A percentile compares a stretch with the other conserved stretches of the same genome.
phyloP scores from a whole-genome alignment of 2,888 invertebrate genomes.

The Leucophenga maculata region DNA sequence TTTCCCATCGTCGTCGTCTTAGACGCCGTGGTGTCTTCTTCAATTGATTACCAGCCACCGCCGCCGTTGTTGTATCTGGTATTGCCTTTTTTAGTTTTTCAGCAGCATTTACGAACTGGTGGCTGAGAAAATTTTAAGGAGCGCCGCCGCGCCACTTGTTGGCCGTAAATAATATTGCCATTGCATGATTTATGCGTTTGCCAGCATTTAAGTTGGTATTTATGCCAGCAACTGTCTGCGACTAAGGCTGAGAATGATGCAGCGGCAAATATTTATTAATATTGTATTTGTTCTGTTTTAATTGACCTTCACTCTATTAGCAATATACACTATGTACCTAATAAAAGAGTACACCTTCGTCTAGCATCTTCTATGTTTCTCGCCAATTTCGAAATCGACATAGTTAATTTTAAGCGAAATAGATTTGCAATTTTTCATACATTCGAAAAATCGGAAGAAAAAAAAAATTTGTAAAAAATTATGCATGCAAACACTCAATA shows the following conservation, averaged over 20 bases:
- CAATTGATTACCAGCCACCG: slow-evolving; percentile 43
- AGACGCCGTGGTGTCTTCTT: slow-evolving; percentile 53
- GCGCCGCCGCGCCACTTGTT: slow-evolving; percentile 60
- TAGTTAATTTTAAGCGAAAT: background rate
- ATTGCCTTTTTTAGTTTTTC: too few relatives aligned
- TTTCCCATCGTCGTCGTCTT: background rate
- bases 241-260: too few relatives aligned
- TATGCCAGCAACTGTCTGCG: slow-evolving; percentile 51
- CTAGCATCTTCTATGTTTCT: background rate
- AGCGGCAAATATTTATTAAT: background rate
- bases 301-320: slow-evolving; percentile 14
- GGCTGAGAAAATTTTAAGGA: slow-evolving; percentile 48
- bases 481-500: too few relatives aligned
- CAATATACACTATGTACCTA: too few relatives aligned
- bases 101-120: background rate
- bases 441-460: too few relatives aligned
- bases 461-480: too few relatives aligned
- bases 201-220: slow-evolving; percentile 68
- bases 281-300: background rate
- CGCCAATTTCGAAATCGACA: slow-evolving; percentile 13
- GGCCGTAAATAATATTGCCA: slow-evolving; percentile 37
- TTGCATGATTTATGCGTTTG: slow-evolving; percentile 63
- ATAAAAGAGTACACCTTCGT: too few relatives aligned
- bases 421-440: slow-evolving; percentile 21
- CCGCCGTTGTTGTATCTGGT: background rate